Conservation (phyloP, 2,113 vertebrate genomes). For the Pedetes capensis region DNA sequence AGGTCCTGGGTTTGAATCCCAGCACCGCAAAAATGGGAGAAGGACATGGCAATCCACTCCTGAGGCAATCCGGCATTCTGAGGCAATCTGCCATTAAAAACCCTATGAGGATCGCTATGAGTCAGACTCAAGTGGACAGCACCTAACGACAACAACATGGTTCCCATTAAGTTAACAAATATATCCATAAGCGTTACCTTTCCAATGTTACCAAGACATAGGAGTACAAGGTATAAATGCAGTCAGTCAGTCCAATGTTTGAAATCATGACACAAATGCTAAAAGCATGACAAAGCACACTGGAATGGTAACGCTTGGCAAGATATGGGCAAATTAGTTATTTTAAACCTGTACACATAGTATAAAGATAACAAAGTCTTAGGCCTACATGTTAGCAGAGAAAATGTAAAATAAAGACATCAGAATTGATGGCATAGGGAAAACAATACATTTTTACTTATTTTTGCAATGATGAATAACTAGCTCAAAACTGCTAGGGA, state of each 20-base stretch:
- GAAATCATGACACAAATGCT: background rate
- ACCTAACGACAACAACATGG: background rate
- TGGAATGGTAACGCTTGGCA: background rate
- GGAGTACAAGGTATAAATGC: background rate
- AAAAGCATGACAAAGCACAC: background rate
- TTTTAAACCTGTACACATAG: background rate
- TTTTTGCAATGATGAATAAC: background rate
- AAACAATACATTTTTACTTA: background rate
- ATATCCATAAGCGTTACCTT: background rate
- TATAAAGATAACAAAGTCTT: background rate
- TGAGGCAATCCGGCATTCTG: too few relatives aligned
- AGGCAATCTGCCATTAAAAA: too few relatives aligned
- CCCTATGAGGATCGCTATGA: too few relatives aligned
- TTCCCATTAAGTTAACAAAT: conserved; percentile 5
- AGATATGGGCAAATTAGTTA: background rate
- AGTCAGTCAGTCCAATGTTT: background rate
- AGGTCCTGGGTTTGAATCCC: too few relatives aligned
- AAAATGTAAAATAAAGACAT: background rate
- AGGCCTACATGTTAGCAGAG: background rate
- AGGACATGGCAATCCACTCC: too few relatives aligned
- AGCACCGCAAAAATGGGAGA: too few relatives aligned
- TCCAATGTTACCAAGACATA: background rate
- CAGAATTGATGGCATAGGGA: background rate
- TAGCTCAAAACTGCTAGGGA: background rate
- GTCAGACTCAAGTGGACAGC: too few relatives aligned